These are phyloP conservation scores for Burhinus oedicnemus DNA, from an alignment of 2,113 vertebrate species.

Conservation along the genomic window DNA sequence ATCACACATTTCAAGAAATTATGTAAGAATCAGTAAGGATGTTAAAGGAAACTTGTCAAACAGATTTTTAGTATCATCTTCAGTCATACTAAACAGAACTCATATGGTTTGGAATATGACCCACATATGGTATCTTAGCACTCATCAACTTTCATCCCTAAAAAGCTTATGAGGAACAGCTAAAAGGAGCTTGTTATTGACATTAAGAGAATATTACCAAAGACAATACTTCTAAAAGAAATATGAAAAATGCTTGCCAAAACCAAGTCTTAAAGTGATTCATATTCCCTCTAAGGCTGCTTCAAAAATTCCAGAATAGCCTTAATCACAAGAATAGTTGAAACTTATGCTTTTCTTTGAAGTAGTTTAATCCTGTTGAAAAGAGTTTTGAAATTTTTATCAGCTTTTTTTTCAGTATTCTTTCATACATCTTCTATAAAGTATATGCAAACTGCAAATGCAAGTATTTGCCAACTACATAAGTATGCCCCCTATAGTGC, in stretches of 20 bases:
- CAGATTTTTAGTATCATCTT: not conserved
- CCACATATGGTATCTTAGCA: not conserved
- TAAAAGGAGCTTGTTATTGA: not conserved
- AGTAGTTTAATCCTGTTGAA: not conserved
- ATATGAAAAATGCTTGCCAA: not conserved
- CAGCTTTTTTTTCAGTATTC: not conserved
- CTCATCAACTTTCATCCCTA: not conserved
- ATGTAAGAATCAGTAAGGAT: not conserved
- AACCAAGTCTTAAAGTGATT: not conserved
- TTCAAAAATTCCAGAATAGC: not conserved
- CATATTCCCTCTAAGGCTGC: not conserved
- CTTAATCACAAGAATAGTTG: not conserved
- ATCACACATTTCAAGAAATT: not conserved
- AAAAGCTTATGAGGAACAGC: not conserved
- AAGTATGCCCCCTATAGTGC: no score
- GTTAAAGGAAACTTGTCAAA: not conserved
- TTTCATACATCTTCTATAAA: not conserved
- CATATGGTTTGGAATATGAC: not conserved
- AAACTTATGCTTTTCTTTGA: not conserved
- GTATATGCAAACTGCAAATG: not conserved
- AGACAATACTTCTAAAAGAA: not conserved
- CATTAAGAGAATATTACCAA: not conserved
- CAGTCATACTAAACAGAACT: not conserved
- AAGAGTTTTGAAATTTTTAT: not conserved
- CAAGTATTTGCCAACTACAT: fast-evolving